These are phyloP conservation scores for Homarus gammarus DNA, from an alignment of 2,888 invertebrate species.

Conservation along the genomic window DNA sequence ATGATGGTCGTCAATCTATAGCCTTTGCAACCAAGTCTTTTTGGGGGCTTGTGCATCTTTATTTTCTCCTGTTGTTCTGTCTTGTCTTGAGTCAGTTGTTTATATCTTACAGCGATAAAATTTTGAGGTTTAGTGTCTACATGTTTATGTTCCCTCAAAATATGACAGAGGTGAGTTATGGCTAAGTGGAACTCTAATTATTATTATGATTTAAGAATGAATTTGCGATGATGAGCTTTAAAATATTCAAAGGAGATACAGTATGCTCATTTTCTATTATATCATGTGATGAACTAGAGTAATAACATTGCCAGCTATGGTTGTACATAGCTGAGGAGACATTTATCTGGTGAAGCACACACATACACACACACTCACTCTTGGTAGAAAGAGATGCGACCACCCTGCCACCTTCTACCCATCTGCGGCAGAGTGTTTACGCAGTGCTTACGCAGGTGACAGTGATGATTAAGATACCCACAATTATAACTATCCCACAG, in stretches of 20 bases:
- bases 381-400: background rate
- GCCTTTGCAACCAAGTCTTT: background rate
- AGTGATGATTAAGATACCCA: conserved; percentile 10
- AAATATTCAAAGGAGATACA: background rate
- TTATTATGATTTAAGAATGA: background rate
- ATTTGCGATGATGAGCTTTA: conserved; percentile 7
- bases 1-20: background rate
- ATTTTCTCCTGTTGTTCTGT: background rate
- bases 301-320: conserved; percentile 6
- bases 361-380: too few species aligned
- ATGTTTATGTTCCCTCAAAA: background rate
- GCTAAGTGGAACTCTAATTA: background rate
- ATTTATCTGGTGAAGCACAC: background rate
- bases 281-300: background rate
- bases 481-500: background rate
- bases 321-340: conserved; percentile 3
- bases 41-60: background rate
- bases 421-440: background rate
- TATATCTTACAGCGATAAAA: background rate
- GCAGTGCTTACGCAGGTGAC: too few species aligned
- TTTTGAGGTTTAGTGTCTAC: background rate
- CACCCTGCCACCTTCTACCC: background rate
- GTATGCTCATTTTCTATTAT: background rate
- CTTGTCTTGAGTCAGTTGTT: background rate
- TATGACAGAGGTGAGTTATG: background rate